Base-by-base conservation (phyloP, 2,797 vertebrate species). In the Eospalax fontanierii region DNA sequence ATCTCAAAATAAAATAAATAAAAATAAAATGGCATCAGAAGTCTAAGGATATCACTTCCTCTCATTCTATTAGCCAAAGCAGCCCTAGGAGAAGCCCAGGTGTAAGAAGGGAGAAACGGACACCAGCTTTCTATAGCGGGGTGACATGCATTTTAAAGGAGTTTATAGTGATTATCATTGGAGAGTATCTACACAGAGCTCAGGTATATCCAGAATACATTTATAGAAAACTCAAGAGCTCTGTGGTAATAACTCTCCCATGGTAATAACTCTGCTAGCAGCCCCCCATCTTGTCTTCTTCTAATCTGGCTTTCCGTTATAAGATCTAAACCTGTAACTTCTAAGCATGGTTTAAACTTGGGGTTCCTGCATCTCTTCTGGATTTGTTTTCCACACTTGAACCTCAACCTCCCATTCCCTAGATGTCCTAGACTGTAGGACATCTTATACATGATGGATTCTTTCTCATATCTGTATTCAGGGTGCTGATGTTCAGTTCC, bases 271-370 rank as follows among this genome's bases (percentile, higher is more conserved):
- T 63, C 63, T 33, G 4, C 19, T 28, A 18, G 18, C 18, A 63
- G 38, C 76, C 43, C 88, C 35, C 78, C 70, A 11, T 33, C 94
- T 68, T 73, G 21, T 65, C 54, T 90, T 95, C 79, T 87, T 87
- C 73, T 33, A 18, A 50, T 30, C 35, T 90, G 21, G 61, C 73
- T 26, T 93, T 43, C 40, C 19, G 8, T 54, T 68, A 16, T 81
- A 35, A 66, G 40, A 90, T 63, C 8, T 73, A 46, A 93, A 50
- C 46, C 46, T 50, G 11, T 50, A 50, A 50, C 46, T 50, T 50
- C 46, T 50, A 50, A 50, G 46, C 11, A 50, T 11, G 11, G 46
- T 50, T 70, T 43, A 90, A 87, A 68, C 2, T 12, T 14, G 10
- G 43, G 19, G 87, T 82, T 28, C 50, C 35, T 93, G 38, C 16